Percentiles rank a stretch among this genome's conserved stretches.
Evolutionary conservation across 2,797 vertebrate genomes (phyloP).

Genomic region (Phoeniculus purpureus): DNA sequence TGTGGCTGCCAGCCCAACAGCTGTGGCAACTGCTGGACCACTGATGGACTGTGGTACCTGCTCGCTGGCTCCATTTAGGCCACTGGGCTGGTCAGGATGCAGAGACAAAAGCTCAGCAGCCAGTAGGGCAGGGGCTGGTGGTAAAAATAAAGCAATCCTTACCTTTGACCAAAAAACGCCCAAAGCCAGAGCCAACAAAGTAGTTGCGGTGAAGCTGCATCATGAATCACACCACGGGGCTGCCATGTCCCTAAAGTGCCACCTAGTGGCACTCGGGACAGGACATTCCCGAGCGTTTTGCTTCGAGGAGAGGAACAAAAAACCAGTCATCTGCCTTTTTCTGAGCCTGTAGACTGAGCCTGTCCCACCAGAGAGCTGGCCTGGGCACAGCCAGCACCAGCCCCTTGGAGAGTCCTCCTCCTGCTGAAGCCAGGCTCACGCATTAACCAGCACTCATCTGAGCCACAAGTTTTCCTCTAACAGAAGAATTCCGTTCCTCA

Average conservation of each 20-base stretch:
- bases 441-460: background rate
- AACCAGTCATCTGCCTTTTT: background rate
- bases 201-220: background rate
- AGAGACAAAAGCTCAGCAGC: background rate
- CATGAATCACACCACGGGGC: background rate
- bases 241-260: conserved; percentile 76
- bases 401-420: background rate
- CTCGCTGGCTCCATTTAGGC: background rate
- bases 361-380: background rate
- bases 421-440: background rate
- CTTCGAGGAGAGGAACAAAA: background rate
- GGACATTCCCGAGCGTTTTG: background rate
- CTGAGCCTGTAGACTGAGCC: background rate
- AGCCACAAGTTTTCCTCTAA: background rate
- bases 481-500: background rate
- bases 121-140: background rate
- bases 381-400: too few species aligned
- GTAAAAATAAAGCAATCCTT: background rate
- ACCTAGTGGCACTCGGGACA: conserved; percentile 73
- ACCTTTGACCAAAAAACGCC: fast-evolving
- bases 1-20: background rate
- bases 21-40: background rate
- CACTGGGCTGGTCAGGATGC: background rate
- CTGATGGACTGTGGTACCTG: background rate
- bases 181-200: fast-evolving